Evolutionary conservation across 2,888 invertebrate genomes (phyloP), one percentile per base, ranked within the genome.

Genomic region (Embidobia sp.): DNA sequence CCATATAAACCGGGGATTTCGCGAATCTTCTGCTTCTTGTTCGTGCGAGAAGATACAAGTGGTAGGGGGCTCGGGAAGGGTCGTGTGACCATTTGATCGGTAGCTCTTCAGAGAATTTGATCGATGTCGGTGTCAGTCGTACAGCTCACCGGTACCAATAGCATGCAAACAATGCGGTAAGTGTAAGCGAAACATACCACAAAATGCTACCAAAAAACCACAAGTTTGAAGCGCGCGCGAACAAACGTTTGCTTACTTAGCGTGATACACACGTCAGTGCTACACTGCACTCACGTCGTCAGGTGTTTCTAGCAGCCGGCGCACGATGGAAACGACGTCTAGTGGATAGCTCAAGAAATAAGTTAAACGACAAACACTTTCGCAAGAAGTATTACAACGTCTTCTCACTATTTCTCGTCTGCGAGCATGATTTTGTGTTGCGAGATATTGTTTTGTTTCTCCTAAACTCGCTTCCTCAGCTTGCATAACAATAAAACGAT

Each of bases 221-320:
- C 18, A 44, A 7, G 7, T 8, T 16, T 8, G 33, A 3, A 19
- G 69, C 49, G 35, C 42, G 55, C 37, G 29, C 51, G 61, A 70
- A 53, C 33, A 29, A 55, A 35, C 66, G 46, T 49, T 57, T 64
- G 64, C 64, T 51, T 66, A 73, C 64, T 66, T 66, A 59, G 73
- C 44, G 16, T 66, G 73, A 73, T 66, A 70, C 77, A 77, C 61
- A 67, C 72, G 77, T 77, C 70, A 67, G 48, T 67, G 77, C 66
- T 67, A 63, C 72, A 77, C 77, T 77, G 77, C 53, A 67, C 77
- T 51, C 70, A 57, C 66, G 57, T 53, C 59, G 72, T 77, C 77
- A 77, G 77, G 77, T 77, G 77, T 77, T 77, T 72, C 76, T 70
- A 77, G 76, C 76, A 77, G 70, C 76, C 77, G 76, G 72, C 72